Conservation (phyloP, 1,140 invertebrate genomes). For the Penaeus vannamei region DNA sequence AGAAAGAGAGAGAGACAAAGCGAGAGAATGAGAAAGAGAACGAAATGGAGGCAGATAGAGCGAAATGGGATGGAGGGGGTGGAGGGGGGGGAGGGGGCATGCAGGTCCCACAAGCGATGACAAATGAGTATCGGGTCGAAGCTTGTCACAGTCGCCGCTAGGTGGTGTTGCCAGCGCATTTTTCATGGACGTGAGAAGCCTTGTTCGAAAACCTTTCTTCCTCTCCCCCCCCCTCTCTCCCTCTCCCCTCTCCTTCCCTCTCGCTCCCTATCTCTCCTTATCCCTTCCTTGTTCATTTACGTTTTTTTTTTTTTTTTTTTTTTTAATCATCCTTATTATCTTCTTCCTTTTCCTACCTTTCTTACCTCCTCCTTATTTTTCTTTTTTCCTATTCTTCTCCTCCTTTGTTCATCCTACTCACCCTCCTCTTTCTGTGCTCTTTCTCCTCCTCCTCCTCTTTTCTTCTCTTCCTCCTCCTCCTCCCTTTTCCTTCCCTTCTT, state of each 20-base stretch:
- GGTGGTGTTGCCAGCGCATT: conserved; percentile 30
- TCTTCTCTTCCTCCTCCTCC: neutral
- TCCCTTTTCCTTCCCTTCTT: neutral
- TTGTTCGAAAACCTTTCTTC: neutral
- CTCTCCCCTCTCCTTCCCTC: neutral
- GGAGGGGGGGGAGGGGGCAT: neutral
- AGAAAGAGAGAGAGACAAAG: neutral
- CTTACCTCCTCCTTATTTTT: no score
- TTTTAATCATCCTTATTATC: no score
- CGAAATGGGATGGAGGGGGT: neutral
- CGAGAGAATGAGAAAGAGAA: neutral
- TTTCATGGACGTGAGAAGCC: conserved; percentile 27
- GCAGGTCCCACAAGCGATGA: neutral
- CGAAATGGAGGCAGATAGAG: neutral
- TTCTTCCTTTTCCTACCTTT: neutral
- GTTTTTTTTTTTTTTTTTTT: neutral
- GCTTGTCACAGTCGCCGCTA: conserved; percentile 36
- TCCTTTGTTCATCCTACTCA: neutral
- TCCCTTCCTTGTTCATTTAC: neutral
- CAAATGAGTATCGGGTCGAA: conserved; percentile 25
- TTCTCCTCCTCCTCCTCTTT: neutral
- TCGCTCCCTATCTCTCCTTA: neutral
- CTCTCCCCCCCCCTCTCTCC: neutral
- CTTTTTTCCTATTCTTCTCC: neutral
- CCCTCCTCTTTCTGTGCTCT: neutral